Conservation (phyloP, 2,888 invertebrate species). For the Salpingus planirostris region DNA sequence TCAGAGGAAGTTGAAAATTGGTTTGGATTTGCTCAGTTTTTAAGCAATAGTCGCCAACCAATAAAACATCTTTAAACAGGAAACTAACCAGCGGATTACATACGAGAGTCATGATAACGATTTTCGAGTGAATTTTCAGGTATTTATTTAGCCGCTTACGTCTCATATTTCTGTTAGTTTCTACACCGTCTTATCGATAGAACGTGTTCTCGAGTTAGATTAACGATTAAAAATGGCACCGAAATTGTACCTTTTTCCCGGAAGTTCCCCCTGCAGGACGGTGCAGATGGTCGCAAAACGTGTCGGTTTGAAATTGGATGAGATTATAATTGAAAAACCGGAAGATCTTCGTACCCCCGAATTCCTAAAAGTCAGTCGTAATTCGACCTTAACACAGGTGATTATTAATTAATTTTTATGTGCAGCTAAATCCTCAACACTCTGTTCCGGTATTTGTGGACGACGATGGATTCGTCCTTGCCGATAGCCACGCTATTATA, state of each 20-base stretch:
- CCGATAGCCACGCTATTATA: conserved; percentile 45
- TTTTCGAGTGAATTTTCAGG: no score
- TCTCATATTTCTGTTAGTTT: no score
- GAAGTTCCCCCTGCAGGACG: conserved; percentile 41
- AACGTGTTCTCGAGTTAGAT: no score
- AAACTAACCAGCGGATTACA: no score
- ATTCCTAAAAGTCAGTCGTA: conserved; percentile 29
- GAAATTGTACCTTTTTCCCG: conserved; percentile 33
- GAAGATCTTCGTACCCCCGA: conserved; percentile 34
- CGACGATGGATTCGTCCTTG: conserved; percentile 45
- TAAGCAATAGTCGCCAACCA: no score
- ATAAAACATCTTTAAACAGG: no score
- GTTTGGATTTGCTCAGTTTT: no score
- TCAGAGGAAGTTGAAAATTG: no score
- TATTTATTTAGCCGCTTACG: no score
- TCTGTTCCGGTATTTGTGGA: conserved; percentile 49
- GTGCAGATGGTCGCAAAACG: conserved; percentile 38
- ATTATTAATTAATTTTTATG: conserved; percentile 1
- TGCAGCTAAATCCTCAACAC: conserved; percentile 49
- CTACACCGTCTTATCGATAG: no score
- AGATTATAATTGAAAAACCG: conserved; percentile 35
- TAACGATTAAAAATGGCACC: conserved; percentile 29
- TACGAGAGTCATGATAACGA: no score
- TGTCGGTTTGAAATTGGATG: conserved; percentile 36
- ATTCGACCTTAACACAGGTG: neutral